A percentile compares a stretch with the other conserved stretches of the same genome.
Evolutionary conservation across 2,797 vertebrate species (phyloP).

Genomic region (Malacoraja senta): DNA sequence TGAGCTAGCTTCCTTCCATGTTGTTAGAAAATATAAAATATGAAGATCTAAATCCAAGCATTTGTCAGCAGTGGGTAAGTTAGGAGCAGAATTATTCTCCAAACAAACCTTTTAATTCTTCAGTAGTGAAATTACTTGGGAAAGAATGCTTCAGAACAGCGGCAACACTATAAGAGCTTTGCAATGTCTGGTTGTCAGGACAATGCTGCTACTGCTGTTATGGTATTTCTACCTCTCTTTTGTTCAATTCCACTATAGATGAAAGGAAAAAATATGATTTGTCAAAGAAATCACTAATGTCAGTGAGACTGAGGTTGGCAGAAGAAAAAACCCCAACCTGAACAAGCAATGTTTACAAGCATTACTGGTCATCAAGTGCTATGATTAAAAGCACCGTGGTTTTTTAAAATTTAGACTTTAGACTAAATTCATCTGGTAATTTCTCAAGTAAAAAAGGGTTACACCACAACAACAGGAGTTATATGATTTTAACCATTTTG

Average conservation of each 20-base stretch:
- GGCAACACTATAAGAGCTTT: neutral
- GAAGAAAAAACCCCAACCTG: neutral
- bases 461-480: neutral
- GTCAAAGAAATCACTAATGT: neutral
- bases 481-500: neutral
- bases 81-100: neutral
- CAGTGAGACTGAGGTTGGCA: neutral
- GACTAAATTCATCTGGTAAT: neutral
- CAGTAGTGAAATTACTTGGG: neutral
- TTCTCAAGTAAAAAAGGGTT: neutral
- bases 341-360: neutral
- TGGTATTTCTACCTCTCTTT: neutral
- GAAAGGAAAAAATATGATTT: neutral
- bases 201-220: neutral
- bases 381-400: neutral
- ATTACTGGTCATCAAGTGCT: neutral
- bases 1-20: too few species aligned
- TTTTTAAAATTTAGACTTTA: too few species aligned
- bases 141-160: neutral
- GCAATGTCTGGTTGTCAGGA: neutral
- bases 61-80: neutral
- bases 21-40: too few species aligned
- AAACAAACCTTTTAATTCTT: neutral
- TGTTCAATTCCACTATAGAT: neutral
- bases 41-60: neutral